Conservation (phyloP, 2,113 vertebrate species). For the Recurvirostra avosetta region DNA sequence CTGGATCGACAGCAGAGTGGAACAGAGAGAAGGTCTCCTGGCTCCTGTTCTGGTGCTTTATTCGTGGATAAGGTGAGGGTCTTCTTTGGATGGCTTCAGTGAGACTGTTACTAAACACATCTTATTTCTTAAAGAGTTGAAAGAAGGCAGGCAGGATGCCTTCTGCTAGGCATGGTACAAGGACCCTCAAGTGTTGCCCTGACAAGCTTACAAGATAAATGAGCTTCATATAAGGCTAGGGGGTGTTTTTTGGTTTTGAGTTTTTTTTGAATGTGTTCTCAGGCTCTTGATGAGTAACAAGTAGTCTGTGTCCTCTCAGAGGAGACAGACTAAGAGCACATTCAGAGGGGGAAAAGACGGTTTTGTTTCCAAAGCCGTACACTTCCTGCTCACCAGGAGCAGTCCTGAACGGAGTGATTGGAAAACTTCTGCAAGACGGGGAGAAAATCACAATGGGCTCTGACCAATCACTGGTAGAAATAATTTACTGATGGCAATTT, state of each 20-base stretch:
- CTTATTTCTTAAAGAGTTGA: neutral
- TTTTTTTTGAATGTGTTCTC: neutral
- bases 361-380: neutral
- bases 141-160: neutral
- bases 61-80: neutral
- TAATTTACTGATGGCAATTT: neutral
- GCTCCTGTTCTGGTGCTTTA: neutral
- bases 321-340: neutral
- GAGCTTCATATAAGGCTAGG: neutral
- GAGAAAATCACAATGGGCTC: neutral
- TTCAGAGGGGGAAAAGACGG: accelerated
- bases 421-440: neutral
- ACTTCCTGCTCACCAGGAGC: neutral
- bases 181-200: neutral
- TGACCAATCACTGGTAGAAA: neutral
- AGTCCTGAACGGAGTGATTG: neutral
- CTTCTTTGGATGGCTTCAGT: neutral
- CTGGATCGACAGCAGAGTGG: neutral
- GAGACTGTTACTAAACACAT: neutral
- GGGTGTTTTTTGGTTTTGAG: neutral
- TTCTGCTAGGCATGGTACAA: neutral
- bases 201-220: neutral
- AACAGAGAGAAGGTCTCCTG: neutral
- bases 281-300: neutral
- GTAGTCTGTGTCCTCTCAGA: neutral